These are phyloP conservation scores for Batillaria attramentaria DNA, from an alignment of 1,140 invertebrate genomes.

Conservation along the genomic window DNA sequence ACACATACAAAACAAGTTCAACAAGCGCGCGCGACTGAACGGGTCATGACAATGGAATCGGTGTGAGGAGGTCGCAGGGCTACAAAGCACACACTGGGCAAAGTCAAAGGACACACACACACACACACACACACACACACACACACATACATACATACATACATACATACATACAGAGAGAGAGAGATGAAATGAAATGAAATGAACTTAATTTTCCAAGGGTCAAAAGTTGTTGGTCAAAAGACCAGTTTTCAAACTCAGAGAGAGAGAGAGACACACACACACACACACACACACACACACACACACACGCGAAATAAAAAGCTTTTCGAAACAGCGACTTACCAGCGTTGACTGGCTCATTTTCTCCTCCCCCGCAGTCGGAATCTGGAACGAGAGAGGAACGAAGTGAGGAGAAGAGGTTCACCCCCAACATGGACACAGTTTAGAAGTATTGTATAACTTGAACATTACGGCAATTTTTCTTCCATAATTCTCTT, in stretches of 20 bases:
- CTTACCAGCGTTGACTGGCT: conserved; percentile 1
- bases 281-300: neutral
- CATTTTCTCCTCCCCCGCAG: conserved; percentile 3
- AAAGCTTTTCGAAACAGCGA: neutral
- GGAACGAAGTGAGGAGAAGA: neutral
- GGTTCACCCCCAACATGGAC: neutral
- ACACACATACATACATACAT: conserved; percentile 27
- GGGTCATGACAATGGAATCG: no score
- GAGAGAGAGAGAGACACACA: neutral
- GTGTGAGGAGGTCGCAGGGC: no score
- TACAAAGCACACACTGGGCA: neutral
- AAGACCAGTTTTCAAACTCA: neutral
- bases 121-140: conserved; percentile 11
- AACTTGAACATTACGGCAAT: no score
- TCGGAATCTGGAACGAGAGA: conserved; percentile 15
- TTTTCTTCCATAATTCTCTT: no score
- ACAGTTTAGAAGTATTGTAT: neutral
- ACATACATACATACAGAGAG: neutral
- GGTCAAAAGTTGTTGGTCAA: no score
- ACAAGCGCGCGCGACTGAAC: no score
- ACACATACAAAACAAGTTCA: no score
- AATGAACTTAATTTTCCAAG: neutral
- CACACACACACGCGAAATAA: conserved; percentile 11
- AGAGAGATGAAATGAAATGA: conserved; percentile 7
- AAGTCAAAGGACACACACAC: no score